phyloP scores from a whole-genome alignment of 2,888 invertebrate genomes.

The Drosophila seclusa region DNA sequence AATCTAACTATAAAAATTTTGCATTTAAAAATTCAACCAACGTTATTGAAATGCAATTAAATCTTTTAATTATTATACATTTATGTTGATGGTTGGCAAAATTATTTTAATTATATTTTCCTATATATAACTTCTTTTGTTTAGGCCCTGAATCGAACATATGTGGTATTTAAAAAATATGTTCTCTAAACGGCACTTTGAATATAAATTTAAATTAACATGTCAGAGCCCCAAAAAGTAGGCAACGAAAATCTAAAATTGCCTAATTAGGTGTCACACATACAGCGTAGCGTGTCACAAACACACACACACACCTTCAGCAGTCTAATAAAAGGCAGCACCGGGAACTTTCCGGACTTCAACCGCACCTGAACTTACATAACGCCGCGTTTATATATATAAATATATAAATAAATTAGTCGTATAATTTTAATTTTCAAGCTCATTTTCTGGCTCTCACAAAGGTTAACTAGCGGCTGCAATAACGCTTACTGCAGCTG shows the following conservation, averaged over 20 bases:
- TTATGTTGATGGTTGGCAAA: not conserved
- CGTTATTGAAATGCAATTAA: not conserved
- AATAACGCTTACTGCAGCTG: conserved; percentile 33
- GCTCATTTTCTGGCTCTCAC: conserved; percentile 6
- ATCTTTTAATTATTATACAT: not conserved
- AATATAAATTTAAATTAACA: conserved; percentile 17
- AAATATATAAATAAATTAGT: not conserved
- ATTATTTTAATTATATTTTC: not conserved
- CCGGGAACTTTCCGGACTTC: not conserved
- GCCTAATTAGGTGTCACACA: conserved; percentile 29
- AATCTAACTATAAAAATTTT: not conserved
- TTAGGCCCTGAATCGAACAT: not conserved
- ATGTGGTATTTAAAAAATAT: not conserved
- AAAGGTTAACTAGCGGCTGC: conserved; percentile 44
- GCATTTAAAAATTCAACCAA: too few relatives aligned
- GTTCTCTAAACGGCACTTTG: not conserved
- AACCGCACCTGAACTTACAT: not conserved
- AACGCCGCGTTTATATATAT: not conserved
- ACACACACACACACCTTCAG: conserved; percentile 3
- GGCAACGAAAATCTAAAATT: conserved; percentile 27
- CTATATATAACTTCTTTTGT: not conserved
- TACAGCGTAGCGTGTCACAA: conserved; percentile 9
- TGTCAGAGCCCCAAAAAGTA: conserved; percentile 32
- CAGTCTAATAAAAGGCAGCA: conserved; percentile 4
- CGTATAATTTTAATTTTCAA: not conserved